phyloP scores from a whole-genome alignment of 1,140 invertebrate species.

The Drosophila lowei region DNA sequence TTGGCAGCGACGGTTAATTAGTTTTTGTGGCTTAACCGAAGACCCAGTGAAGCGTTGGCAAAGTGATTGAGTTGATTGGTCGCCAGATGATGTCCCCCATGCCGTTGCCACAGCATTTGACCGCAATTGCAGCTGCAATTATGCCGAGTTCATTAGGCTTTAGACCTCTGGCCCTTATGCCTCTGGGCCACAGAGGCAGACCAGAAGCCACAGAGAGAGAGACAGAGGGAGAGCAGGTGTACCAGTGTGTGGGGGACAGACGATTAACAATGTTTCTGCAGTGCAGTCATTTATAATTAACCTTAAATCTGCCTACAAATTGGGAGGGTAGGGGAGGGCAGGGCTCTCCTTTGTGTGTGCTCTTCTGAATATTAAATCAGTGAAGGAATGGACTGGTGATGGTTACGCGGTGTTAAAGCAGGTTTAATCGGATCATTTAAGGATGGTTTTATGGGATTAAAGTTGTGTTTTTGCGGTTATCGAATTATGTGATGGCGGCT shows the following conservation, averaged over 20 bases:
- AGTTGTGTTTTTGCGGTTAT: too few relatives aligned
- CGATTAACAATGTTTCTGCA: slow-evolving; percentile 1
- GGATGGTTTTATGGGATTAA: too few relatives aligned
- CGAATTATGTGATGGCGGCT: too few relatives aligned
- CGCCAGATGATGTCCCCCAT: slow-evolving; percentile 12
- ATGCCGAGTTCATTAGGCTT: slow-evolving; percentile 71
- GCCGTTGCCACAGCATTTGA: slow-evolving; percentile 18
- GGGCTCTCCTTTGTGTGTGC: neutral
- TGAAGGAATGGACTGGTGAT: slow-evolving; percentile 2
- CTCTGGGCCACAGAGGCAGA: too few relatives aligned
- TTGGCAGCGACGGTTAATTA: slow-evolving; percentile 64
- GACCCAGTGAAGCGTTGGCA: slow-evolving; percentile 44
- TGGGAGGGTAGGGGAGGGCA: too few relatives aligned
- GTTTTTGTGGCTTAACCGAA: slow-evolving; percentile 67
- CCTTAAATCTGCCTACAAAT: slow-evolving; percentile 4
- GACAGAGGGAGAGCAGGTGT: too few relatives aligned
- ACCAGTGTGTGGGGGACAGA: too few relatives aligned
- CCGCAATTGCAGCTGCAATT: slow-evolving; percentile 71
- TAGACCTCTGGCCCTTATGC: slow-evolving; percentile 7
- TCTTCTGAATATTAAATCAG: slow-evolving; percentile 19
- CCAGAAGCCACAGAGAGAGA: too few relatives aligned
- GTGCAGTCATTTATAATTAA: slow-evolving; percentile 38
- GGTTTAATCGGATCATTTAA: too few relatives aligned
- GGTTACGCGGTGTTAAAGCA: neutral
- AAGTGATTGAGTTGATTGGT: slow-evolving; percentile 70